A percentile compares a stretch with the other conserved stretches of the same genome.
Conservation (phyloP, 2,888 invertebrate genomes). For the Drosophila fungiperda region DNA sequence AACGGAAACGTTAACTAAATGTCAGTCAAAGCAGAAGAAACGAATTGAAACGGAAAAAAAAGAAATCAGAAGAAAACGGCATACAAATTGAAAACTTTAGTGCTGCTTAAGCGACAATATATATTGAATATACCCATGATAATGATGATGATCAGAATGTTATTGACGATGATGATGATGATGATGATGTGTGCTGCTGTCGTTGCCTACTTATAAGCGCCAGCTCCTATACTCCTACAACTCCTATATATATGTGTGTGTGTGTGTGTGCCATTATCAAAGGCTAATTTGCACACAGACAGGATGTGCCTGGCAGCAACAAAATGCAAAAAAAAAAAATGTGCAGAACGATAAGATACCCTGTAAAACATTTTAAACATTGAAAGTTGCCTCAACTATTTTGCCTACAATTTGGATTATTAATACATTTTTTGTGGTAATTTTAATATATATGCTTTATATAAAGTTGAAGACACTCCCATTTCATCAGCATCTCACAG, state of each 20-base stretch:
- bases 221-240: conserved; percentile 47
- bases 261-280: background rate
- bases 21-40: conserved; percentile 54
- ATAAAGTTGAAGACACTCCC: background rate
- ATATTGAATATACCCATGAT: conserved; percentile 19
- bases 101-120: conserved; percentile 29
- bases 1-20: conserved; percentile 74
- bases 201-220: conserved; percentile 73
- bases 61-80: background rate
- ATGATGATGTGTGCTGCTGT: conserved; percentile 15
- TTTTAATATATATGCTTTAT: background rate
- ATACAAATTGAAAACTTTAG: conserved; percentile 55
- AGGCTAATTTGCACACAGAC: conserved; percentile 47
- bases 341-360: conserved; percentile 3
- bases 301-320: conserved; percentile 16
- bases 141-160: conserved; percentile 4
- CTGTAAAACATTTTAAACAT: background rate
- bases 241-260: background rate
- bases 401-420: background rate
- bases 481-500: background rate
- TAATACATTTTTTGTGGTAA: background rate
- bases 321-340: background rate
- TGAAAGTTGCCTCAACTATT: background rate
- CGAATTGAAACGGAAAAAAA: conserved; percentile 1
- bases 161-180: conserved; percentile 15